Evolutionary conservation across 2,888 invertebrate species (phyloP).

Genomic region (Periphyllus acericola): DNA sequence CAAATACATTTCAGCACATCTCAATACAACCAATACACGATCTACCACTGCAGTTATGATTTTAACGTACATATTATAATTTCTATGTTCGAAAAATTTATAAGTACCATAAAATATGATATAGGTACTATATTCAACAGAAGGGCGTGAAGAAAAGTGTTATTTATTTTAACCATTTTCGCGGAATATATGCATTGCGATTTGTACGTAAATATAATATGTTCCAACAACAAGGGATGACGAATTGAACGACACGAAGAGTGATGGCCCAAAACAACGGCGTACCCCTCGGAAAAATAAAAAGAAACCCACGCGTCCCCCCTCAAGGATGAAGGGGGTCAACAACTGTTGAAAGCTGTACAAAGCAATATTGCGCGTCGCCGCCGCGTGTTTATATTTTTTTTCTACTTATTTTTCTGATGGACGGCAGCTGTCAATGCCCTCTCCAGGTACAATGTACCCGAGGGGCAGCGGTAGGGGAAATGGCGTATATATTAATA

Average conservation of each 20-base stretch:
- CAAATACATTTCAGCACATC: no score
- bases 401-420: not conserved
- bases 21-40: no score
- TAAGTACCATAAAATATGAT: not conserved
- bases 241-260: not conserved
- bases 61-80: no score
- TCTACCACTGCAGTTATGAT: no score
- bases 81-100: no score
- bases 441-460: conserved; percentile 51
- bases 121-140: no score
- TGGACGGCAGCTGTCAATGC: conserved; percentile 44
- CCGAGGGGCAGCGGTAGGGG: conserved; percentile 11
- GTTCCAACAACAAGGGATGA: no score
- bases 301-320: not conserved
- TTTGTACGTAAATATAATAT: no score
- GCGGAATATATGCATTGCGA: no score
- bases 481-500: conserved; percentile 23
- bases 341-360: not conserved
- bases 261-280: not conserved
- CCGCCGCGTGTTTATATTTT: not conserved
- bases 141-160: no score
- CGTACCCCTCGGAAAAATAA: not conserved
- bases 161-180: no score
- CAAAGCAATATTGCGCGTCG: not conserved
- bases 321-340: not conserved